These are phyloP conservation scores for Nesidiocoris tenuis DNA, from an alignment of 2,888 invertebrate genomes.

Conservation along the genomic window DNA sequence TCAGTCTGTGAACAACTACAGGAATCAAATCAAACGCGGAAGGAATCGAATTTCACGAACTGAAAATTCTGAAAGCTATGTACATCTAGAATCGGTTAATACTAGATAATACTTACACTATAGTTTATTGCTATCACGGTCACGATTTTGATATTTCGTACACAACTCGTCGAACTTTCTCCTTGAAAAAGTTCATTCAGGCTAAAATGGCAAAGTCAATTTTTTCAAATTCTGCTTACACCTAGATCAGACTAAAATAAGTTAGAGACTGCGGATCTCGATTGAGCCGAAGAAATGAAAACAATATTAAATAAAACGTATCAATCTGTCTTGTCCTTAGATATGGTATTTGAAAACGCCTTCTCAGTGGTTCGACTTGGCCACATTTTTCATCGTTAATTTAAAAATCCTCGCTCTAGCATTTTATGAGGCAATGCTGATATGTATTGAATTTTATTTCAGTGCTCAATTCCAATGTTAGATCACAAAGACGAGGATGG, in stretches of 20 bases:
- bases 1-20: slow-evolving; percentile 24
- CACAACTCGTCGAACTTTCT: not conserved
- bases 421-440: slow-evolving; percentile 7
- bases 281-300: no score
- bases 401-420: not conserved
- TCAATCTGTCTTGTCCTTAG: no score
- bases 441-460: slow-evolving; percentile 22
- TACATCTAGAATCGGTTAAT: slow-evolving; percentile 9
- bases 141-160: not conserved
- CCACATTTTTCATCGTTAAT: not conserved
- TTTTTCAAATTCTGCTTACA: not conserved
- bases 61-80: slow-evolving; percentile 1
- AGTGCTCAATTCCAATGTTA: slow-evolving; percentile 15
- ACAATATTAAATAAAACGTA: no score
- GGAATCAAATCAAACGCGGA: slow-evolving; percentile 8
- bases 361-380: not conserved
- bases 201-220: not conserved
- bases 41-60: not conserved
- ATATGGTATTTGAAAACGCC: not conserved
- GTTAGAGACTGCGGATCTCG: no score
- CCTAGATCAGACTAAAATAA: not conserved
- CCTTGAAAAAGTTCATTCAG: no score
- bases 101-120: slow-evolving; percentile 9
- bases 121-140: slow-evolving; percentile 28
- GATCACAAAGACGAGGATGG: not conserved